Evolutionary conservation across 35 echinoderm and acorn worm species (phyloP), one percentile per base, ranked within the genome.

Genomic region (Amphiura filiformis): DNA sequence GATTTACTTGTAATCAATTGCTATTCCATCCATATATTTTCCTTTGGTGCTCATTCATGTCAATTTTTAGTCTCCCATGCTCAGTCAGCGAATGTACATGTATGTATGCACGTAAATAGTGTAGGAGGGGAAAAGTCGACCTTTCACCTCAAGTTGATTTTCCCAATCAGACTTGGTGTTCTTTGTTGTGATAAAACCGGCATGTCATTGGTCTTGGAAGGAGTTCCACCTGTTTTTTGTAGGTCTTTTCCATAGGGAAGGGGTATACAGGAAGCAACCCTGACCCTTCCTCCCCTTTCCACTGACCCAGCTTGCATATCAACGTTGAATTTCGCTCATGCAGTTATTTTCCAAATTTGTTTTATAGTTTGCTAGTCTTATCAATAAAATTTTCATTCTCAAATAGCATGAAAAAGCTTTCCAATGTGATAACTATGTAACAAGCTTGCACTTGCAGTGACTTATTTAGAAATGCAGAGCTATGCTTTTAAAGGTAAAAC

Each of bases 251-350:
- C 61, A 70, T 70, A n/a, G 61, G 61, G 61, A 70, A 70, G 61
- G 17, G 61, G n/a, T n/a, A 13, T 70, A 26, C 61, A 70, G 61
- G 61, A 70, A 70, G 61, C 28, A 30, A 26, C 26, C 2, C 28
- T 70, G 61, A 70, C 61, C 61, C 61, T 30, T 4, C 61, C 61
- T 70, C 61, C 61, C 61, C 61, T 70, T 70, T 70, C 61, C 61
- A 70, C 61, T 70, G 61, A 70, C 61, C 61, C 61, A 70, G 28
- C 28, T 4, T 26, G 61, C 15, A 13, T 30, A 5, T 26, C 61
- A 26, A 70, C 61, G 7, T 47, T 17, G 4, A 4, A 47, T 47
- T 47, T 47, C 41, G 17, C 5, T 47, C 17, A 47, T 17, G 41
- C 17, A 17, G 41, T 47, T n/a, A n/a, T n/a, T n/a, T n/a, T n/a